Base-by-base conservation (phyloP, 2,113 vertebrate species). In the Entelurus aequoreus region DNA sequence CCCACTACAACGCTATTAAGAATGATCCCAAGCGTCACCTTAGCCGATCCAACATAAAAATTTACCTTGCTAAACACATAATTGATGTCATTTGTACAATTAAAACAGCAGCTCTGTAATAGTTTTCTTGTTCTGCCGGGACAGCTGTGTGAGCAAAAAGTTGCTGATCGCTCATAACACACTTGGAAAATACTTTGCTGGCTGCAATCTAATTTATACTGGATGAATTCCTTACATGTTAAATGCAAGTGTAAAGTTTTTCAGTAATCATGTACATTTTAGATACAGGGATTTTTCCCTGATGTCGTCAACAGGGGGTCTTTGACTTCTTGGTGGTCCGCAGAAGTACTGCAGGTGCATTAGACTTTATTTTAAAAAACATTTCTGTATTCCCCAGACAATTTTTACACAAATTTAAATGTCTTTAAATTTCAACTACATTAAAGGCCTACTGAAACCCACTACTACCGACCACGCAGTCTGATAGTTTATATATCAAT, bases 41-140 rank as follows among this genome's bases (percentile, higher is more conserved):
- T 21, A 35, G 50, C 63, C 47, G 47, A 55, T 13, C 44, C 19
- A 21, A 15, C 57, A 65, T 36, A 77, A 60, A 63, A 74, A 72
- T 71, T 10, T 54, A 10, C 82, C 84, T 80, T 37, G 51, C 71
- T 56, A 40, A 40, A 8, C 60, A 76, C 71, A 83, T 37, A 77
- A 81, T 82, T 81, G 54, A 80, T 74, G 68, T 50, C 49, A 71
- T 76, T 77, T 76, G 42, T 73, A 54, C 71, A 75, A 62, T 71
- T 44, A 76, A 68, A 74, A 54, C 68, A 52, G 14, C 53, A 55
- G 59, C 49, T 58, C 62, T 9, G 46, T 87, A 86, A 87, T 89
- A 79, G 77, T 62, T 82, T 89, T 84, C 64, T 66, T 15, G 71
- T 76, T 57, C 84, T 82, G 75, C 15, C 48, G 87, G 85, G 85